Conservation (phyloP, 2,797 vertebrate species). For the Xenopus petersii region DNA sequence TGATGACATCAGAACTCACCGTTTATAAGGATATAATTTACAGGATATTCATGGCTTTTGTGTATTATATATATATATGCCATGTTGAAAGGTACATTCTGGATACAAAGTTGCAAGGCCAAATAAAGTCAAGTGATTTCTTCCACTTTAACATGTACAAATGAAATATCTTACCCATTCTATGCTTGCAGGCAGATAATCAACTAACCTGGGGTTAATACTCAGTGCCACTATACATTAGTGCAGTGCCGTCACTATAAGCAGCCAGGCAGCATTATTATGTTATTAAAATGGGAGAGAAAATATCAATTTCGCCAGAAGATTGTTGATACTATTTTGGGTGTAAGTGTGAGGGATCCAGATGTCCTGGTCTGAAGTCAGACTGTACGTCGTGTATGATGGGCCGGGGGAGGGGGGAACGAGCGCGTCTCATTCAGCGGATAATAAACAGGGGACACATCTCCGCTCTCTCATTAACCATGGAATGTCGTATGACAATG, state of each 20-base stretch:
- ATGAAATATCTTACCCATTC: too few relatives aligned
- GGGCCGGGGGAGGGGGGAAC: background rate
- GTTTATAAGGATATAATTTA: too few relatives aligned
- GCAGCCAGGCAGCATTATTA: background rate
- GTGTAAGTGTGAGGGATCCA: background rate
- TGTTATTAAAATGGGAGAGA: background rate
- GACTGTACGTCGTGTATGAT: background rate
- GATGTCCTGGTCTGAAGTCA: conserved; percentile 1
- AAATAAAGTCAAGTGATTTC: too few relatives aligned
- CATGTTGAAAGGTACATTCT: too few relatives aligned
- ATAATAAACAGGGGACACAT: conserved; percentile 18
- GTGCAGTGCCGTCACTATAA: background rate
- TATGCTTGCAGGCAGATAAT: too few relatives aligned
- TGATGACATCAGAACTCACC: too few relatives aligned
- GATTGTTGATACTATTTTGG: background rate
- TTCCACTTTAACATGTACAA: too few relatives aligned
- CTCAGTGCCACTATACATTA: too few relatives aligned
- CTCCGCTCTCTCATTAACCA: conserved; percentile 25
- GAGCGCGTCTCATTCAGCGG: background rate
- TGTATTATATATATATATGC: too few relatives aligned
- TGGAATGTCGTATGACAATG: conserved; percentile 24
- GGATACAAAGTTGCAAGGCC: too few relatives aligned
- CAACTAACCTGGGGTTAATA: too few relatives aligned
- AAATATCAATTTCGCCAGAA: background rate
- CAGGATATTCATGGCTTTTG: too few relatives aligned